A percentile compares a stretch with the other conserved stretches of the same genome.
Conservation (phyloP, 1,140 invertebrate genomes). For the Hyles euphorbiae region DNA sequence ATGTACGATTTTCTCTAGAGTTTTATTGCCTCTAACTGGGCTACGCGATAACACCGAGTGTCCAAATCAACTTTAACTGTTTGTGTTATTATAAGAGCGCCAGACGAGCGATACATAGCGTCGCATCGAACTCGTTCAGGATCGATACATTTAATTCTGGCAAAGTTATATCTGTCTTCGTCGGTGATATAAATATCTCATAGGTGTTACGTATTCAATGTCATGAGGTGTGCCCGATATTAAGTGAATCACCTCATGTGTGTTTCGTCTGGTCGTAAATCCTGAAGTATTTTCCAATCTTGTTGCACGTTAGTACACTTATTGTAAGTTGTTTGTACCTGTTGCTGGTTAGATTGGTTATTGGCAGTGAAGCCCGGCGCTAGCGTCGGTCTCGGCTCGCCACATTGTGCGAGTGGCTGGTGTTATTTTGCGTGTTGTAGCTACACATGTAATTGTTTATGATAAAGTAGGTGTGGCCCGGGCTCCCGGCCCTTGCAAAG, state of each 20-base stretch:
- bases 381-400: too few relatives aligned
- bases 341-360: too few relatives aligned
- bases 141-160: slow-evolving; percentile 6
- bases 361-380: too few relatives aligned
- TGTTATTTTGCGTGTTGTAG: slow-evolving; percentile 1
- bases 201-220: slow-evolving; percentile 1
- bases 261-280: too few relatives aligned
- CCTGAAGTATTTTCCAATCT: too few relatives aligned
- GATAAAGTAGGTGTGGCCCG: slow-evolving; percentile 9
- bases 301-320: too few relatives aligned
- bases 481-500: neutral
- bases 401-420: too few relatives aligned
- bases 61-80: too few relatives aligned
- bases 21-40: neutral
- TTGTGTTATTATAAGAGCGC: too few relatives aligned
- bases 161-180: slow-evolving; percentile 3
- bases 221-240: neutral
- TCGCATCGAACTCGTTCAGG: neutral
- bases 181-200: slow-evolving; percentile 1
- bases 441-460: slow-evolving; percentile 5
- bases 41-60: too few relatives aligned
- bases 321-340: too few relatives aligned
- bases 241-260: too few relatives aligned
- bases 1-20: slow-evolving; percentile 9
- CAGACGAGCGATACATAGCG: neutral